A percentile compares a stretch with the other conserved stretches of the same genome.
These are phyloP conservation scores for Lagopus leucura DNA, from an alignment of 2,113 vertebrate species.

Conservation along the genomic window DNA sequence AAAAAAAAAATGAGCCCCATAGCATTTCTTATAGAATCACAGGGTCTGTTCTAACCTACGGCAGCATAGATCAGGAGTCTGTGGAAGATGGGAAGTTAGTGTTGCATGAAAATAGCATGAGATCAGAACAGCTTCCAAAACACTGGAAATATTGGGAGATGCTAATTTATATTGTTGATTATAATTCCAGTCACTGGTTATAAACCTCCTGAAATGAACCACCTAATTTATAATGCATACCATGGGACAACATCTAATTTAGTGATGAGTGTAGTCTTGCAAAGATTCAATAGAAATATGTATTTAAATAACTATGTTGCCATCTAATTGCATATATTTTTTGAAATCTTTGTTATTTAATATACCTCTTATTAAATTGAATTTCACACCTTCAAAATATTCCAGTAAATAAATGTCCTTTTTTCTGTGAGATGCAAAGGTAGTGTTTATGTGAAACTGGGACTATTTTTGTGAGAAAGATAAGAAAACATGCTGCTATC, in stretches of 20 bases:
- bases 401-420: slow-evolving; percentile 45
- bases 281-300: slow-evolving; percentile 44
- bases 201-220: slow-evolving; percentile 62
- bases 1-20: background rate
- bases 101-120: background rate
- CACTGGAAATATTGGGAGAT: slow-evolving; percentile 36
- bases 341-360: slow-evolving; percentile 41
- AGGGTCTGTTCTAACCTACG: background rate
- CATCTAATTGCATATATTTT: slow-evolving; percentile 59
- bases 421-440: slow-evolving; percentile 46
- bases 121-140: slow-evolving; percentile 14
- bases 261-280: slow-evolving; percentile 46
- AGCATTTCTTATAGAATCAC: background rate
- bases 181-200: slow-evolving; percentile 63
- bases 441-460: slow-evolving; percentile 38
- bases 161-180: slow-evolving; percentile 60
- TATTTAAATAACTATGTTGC: slow-evolving; percentile 48
- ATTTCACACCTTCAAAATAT: slow-evolving; percentile 51
- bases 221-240: slow-evolving; percentile 56
- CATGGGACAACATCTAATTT: slow-evolving; percentile 60
- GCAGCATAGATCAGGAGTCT: background rate
- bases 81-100: background rate
- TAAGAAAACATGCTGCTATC: slow-evolving; percentile 27
- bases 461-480: slow-evolving; percentile 13
- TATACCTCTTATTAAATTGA: slow-evolving; percentile 48